Base-by-base conservation (phyloP, 2,888 invertebrate genomes). In the Hirtodrosophila duncani region DNA sequence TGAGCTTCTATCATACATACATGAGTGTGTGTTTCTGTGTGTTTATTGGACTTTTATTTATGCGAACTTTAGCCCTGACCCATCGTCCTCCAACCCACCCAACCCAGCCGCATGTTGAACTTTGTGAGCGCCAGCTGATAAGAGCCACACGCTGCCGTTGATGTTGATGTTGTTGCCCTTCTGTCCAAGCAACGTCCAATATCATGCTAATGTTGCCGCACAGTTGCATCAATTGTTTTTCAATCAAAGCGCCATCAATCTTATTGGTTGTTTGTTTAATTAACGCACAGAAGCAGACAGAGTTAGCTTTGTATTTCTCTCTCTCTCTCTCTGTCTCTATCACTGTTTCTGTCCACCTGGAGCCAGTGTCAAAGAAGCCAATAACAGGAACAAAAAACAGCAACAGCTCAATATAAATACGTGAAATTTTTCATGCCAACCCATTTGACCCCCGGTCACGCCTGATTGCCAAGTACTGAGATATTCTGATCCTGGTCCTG, bases 181-280 rank as follows among this genome's bases (percentile, higher is more conserved):
- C 27, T 43, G 53, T 51, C 62, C 50, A 45, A 55, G 56, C 36
- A 46, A 29, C 48, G 51, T 62, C 71, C 75, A 79, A 78, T 80
- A 78, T 80, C 68, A 78, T 78, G 81, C 78, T 79, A 80, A 79
- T 79, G 65, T 65, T 60, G 74, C 59, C 63, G 53, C 64, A 65
- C 71, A 75, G 80, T 81, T 83, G 74, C 84, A 83, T 75, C 84
- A 84, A 84, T 84, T 84, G 85, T 84, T 84, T 84, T 85, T 77
- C 84, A 84, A 84, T 84, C 83, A 85, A 78, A 62, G 70, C 64
- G 82, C 74, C 79, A 84, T 84, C 84, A 84, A 84, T 84, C 84
- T 84, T 85, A 45, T 58, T 36, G 59, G 61, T 77, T 72, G 77
- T 75, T 75, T 81, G 63, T 66, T 77, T 75, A 75, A 75, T 75